phyloP scores from a whole-genome alignment of 2,888 invertebrate genomes.

The Diarsia brunnea region DNA sequence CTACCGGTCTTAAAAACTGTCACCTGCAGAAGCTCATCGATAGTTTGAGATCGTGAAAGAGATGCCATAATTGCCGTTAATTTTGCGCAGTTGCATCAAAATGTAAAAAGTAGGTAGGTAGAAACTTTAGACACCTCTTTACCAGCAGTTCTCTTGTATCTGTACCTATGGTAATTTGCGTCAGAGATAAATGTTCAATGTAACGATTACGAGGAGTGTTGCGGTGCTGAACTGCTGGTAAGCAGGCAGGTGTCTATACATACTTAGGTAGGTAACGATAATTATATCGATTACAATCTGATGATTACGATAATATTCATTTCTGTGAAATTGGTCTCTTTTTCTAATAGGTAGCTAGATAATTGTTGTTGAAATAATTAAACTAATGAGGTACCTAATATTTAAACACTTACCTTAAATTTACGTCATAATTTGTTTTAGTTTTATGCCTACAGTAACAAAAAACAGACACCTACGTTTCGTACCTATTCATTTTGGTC shows the following conservation, averaged over 20 bases:
- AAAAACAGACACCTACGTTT: background rate
- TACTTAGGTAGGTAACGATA: background rate
- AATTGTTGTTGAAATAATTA: background rate
- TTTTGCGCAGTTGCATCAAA: background rate
- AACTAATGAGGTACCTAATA: background rate
- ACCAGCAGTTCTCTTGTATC: no score
- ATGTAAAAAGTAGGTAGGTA: background rate
- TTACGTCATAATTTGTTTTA: background rate
- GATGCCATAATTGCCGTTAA: no score
- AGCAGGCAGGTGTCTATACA: background rate
- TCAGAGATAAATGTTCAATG: slow-evolving; percentile 3
- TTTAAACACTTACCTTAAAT: background rate
- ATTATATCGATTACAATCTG: slow-evolving; percentile 7
- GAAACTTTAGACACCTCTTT: no score
- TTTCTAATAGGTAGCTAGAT: background rate
- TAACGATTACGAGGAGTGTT: slow-evolving; percentile 1
- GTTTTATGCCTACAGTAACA: background rate
- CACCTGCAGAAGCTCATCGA: background rate
- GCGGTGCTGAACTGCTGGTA: background rate
- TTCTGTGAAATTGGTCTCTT: background rate
- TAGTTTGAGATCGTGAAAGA: background rate
- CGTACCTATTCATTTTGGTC: background rate
- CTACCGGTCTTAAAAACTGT: background rate
- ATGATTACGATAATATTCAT: background rate
- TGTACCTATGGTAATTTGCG: background rate